phyloP scores from a whole-genome alignment of 2,888 invertebrate species.

The Exephanes ischioxanthus region DNA sequence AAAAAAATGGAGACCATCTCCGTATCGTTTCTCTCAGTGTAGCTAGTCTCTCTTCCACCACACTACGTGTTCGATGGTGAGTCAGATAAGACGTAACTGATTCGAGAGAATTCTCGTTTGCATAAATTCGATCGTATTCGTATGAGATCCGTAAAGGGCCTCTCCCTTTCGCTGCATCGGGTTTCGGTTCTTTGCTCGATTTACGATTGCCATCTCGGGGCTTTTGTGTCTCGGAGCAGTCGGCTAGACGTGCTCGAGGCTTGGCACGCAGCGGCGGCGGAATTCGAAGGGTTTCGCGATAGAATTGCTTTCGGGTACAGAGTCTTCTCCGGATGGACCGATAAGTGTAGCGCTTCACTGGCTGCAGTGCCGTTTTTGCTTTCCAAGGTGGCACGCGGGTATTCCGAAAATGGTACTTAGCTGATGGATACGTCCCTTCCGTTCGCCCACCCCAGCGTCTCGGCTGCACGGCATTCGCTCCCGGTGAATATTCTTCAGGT shows the following conservation, averaged over 20 bases:
- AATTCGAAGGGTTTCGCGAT: conserved; percentile 63
- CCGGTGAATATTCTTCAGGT: conserved; percentile 44
- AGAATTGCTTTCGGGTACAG: conserved; percentile 45
- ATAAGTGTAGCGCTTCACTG: conserved; percentile 25
- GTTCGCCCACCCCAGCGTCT: neutral
- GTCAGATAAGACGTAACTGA: conserved; percentile 13
- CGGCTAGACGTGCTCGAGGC: conserved; percentile 53
- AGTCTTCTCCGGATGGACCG: conserved; percentile 3
- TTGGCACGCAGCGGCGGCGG: conserved; percentile 53
- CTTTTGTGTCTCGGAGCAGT: conserved; percentile 67
- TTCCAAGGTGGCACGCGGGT: conserved; percentile 32
- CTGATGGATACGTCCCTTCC: conserved; percentile 54
- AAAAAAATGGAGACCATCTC: neutral
- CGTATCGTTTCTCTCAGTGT: neutral
- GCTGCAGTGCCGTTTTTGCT: conserved; percentile 43
- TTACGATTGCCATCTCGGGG: conserved; percentile 61
- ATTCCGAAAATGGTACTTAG: conserved; percentile 59
- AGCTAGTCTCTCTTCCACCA: neutral
- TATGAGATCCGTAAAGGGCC: conserved; percentile 10
- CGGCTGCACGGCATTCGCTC: neutral
- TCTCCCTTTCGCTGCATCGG: conserved; percentile 18
- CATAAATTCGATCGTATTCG: conserved; percentile 54
- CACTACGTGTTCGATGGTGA: neutral
- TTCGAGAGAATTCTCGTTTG: conserved; percentile 33
- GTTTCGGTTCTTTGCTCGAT: conserved; percentile 57